A percentile compares a stretch with the other conserved stretches of the same genome.
Evolutionary conservation across 1,140 invertebrate species (phyloP).

Genomic region (Thalassaphorura encarpata): DNA sequence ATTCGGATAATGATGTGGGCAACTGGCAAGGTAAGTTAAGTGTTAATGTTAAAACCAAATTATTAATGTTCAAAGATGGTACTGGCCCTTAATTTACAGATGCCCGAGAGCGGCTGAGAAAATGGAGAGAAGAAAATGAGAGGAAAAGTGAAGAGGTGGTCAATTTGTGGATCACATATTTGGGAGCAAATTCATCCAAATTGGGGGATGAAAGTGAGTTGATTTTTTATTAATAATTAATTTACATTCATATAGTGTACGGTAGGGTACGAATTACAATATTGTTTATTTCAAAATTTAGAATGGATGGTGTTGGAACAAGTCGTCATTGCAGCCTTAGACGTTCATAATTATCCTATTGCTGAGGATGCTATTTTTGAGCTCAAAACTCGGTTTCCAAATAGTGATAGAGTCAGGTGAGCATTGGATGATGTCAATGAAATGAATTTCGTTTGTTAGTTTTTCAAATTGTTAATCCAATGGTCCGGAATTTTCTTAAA

Average conservation of each 20-base stretch:
- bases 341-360: constrained; percentile 66
- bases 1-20: background rate
- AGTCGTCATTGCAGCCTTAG: constrained; percentile 84
- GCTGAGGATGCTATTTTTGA: constrained; percentile 67
- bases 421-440: constrained; percentile 12
- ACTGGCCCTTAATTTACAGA: constrained; percentile 46
- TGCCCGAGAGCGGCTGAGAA: constrained; percentile 64
- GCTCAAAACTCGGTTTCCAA: constrained; percentile 76
- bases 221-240: constrained; percentile 2
- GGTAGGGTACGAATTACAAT: background rate
- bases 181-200: constrained; percentile 62
- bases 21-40: background rate
- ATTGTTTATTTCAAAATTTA: constrained; percentile 42
- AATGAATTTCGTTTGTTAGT: no score
- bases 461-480: background rate
- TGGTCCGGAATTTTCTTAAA: no score
- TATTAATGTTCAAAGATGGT: background rate
- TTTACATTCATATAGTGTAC: background rate
- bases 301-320: constrained; percentile 83
- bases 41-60: background rate
- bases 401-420: constrained; percentile 64
- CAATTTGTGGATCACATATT: constrained; percentile 67
- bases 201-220: constrained; percentile 83
- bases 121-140: constrained; percentile 86
- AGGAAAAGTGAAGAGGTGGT: constrained; percentile 80